A percentile compares a stretch with the other conserved stretches of the same genome.
Evolutionary conservation across 53 echinoderm and acorn worm species (phyloP).

Genomic region (Hippasteria phrygiana): DNA sequence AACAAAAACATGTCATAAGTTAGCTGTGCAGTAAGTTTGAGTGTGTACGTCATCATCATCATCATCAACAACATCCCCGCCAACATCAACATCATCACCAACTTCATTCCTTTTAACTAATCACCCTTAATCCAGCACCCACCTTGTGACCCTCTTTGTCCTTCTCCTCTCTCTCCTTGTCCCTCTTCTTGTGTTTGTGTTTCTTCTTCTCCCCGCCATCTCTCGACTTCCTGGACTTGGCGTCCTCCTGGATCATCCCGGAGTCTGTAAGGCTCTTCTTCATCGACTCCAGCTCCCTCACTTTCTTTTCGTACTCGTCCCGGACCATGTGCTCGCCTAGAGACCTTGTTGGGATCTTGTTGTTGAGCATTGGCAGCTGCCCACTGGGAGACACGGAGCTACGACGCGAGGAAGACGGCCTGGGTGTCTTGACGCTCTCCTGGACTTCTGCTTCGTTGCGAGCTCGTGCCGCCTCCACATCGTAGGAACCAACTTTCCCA

Average conservation of each 20-base stretch:
- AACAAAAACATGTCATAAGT: neutral
- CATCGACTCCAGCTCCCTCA: conserved; percentile 79
- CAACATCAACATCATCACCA: no score
- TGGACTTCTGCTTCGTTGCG: conserved; percentile 1
- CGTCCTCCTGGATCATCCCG: conserved; percentile 15
- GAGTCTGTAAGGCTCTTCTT: conserved; percentile 58
- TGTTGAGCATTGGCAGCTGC: neutral
- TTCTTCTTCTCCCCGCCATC: conserved; percentile 71
- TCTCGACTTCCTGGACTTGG: conserved; percentile 32
- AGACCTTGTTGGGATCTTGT: conserved; percentile 73
- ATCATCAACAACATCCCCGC: no score
- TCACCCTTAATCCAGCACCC: no score
- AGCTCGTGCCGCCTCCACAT: conserved; percentile 58
- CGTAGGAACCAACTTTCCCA: conserved; percentile 30
- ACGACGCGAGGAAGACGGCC: conserved; percentile 18
- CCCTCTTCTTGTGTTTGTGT: conserved; percentile 69
- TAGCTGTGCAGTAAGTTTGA: neutral
- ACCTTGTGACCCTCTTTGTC: conserved; percentile 41
- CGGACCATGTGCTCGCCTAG: conserved; percentile 83
- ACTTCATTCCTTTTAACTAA: no score
- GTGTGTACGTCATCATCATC: no score
- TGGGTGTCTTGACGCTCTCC: conserved; percentile 19
- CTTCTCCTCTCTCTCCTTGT: conserved; percentile 54
- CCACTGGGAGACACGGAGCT: conserved; percentile 19
- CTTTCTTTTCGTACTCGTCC: conserved; percentile 84